Percentiles rank a stretch among this genome's conserved stretches.
Evolutionary conservation across 2,113 vertebrate genomes (phyloP).

Genomic region (Anolis carolinensis): DNA sequence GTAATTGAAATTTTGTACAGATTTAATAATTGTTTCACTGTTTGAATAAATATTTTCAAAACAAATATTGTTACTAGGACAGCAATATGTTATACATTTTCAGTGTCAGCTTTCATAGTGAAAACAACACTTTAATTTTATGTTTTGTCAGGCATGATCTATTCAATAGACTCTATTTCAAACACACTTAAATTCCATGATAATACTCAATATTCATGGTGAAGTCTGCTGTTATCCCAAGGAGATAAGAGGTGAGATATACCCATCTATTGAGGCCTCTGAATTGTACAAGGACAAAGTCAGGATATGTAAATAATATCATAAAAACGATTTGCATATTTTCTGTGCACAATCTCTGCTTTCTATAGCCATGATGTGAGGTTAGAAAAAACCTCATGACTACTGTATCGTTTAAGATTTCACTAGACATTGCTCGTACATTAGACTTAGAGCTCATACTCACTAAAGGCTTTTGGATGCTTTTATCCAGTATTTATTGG

Average conservation of each 20-base stretch:
- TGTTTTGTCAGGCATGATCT: background rate
- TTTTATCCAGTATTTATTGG: background rate
- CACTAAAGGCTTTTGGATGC: background rate
- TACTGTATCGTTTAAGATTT: background rate
- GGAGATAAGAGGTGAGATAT: background rate
- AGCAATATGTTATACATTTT: background rate
- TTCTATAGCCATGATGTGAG: background rate
- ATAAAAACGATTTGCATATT: background rate
- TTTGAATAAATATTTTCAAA: conserved; percentile 64
- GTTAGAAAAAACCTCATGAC: background rate
- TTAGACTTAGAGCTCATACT: background rate
- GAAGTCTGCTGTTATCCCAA: no score
- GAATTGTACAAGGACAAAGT: no score
- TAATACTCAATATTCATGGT: background rate
- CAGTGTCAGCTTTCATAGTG: background rate
- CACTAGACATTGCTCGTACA: background rate
- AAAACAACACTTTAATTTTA: background rate
- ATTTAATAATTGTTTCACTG: background rate
- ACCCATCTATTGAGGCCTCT: background rate
- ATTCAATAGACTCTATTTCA: background rate
- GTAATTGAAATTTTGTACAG: conserved; percentile 32
- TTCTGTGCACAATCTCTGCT: background rate
- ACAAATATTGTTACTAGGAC: background rate
- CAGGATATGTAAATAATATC: no score
- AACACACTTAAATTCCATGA: background rate